Base-by-base conservation (phyloP, 2,113 vertebrate species). In the Agapornis roseicollis region DNA sequence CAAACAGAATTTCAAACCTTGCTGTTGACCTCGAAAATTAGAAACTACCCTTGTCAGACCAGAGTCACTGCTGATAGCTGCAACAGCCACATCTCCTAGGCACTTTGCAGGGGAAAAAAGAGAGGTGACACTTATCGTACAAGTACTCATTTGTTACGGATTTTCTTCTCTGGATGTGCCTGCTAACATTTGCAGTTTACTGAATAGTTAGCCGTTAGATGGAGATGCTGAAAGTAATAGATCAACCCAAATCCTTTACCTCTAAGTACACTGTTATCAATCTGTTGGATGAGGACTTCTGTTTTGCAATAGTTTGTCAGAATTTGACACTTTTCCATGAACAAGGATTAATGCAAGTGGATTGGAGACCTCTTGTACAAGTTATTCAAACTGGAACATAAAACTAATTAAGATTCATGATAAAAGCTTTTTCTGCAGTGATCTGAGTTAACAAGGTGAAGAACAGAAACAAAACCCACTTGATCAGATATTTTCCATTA, bases 221-320 rank as follows among this genome's bases (percentile, higher is more conserved):
- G 11, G 29, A 58, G 20, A 28, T 17, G 13, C 11, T 73, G 8
- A 33, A 73, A 71, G 23, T 47, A 61, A 41, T 24, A 31, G 1
- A 33, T 22, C 22, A 10, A 2, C 6, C 37, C 60, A 11, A 89
- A 85, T 63, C 10, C 41, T 61, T 88, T 17, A 84, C 27, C 8
- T 63, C 11, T 39, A 60, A 33, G 23, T 17, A 10, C 1, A 3
- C 2, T 10, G 1, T 13, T 39, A 69, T 18, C 2, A 0, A 24
- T 25, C 65, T 46, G 20, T 28, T 68, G 17, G 31, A 37, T 55
- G 18, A 68, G 61, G 35, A 14, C 11, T 61, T 41, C 11, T 22
- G 8, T 44, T 70, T 60, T 68, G 35, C 16, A 60, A 61, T 8
- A 74, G 3, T 13, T 81, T 47, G 6, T 28, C 29, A 76, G 31